Evolutionary conservation across 2,113 vertebrate species (phyloP).

Genomic region (Mesembrinibis cayennensis): DNA sequence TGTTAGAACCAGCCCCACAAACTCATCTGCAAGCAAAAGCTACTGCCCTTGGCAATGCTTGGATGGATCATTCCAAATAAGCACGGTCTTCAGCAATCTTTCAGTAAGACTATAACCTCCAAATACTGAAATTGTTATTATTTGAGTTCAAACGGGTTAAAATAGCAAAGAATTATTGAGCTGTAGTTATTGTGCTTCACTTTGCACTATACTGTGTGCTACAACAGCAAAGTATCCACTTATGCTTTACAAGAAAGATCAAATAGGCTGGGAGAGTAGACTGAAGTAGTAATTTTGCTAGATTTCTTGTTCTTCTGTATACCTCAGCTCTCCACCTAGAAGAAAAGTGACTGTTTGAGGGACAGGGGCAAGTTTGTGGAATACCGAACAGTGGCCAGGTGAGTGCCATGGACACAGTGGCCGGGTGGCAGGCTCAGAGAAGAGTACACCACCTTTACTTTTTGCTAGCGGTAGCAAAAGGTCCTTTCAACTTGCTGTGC

Average conservation of each 20-base stretch:
- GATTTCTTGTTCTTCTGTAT: background rate
- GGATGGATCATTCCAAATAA: background rate
- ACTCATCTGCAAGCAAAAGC: background rate
- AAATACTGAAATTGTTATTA: background rate
- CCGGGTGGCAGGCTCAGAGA: background rate
- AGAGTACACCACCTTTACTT: background rate
- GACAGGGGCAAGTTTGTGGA: background rate
- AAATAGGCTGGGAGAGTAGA: background rate
- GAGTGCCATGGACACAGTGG: fast-evolving
- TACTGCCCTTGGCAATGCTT: background rate
- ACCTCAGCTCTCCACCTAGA: background rate
- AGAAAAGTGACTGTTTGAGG: background rate
- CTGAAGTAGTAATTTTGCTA: background rate
- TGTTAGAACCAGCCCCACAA: background rate
- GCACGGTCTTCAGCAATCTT: background rate
- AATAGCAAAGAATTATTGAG: background rate
- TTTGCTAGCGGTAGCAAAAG: background rate
- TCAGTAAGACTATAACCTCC: background rate
- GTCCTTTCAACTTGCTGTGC: background rate
- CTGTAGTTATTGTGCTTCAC: background rate
- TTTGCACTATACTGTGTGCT: background rate
- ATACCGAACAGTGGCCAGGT: background rate
- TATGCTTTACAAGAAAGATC: background rate
- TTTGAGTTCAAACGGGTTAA: background rate
- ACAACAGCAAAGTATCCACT: background rate